Base-by-base conservation (phyloP, 2,797 vertebrate species). In the Babyrousa celebensis region DNA sequence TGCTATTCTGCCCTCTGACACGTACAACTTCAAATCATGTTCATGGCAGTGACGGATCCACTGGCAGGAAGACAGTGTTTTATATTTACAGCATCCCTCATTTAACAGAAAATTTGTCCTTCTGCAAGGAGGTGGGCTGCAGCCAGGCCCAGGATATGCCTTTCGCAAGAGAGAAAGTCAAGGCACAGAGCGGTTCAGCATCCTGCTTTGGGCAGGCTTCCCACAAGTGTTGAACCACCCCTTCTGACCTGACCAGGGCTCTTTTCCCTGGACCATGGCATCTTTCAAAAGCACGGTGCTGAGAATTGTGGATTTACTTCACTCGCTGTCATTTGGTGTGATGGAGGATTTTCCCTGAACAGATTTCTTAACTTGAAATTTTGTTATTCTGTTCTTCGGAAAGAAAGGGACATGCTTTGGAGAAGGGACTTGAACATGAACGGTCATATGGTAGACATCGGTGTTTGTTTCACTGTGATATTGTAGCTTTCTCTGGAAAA, bases 401-500 rank as follows among this genome's bases (percentile, higher is more conserved):
- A 94, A 92, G 6, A 86, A 74, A 36, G 63, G 43, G 82, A 43
- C 91, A 52, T 1, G 27, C 84, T 96, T 85, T 93, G 90, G 96
- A 95, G 91, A 94, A 83, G 85, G 71, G 92, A 83, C 71, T 88
- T 40, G 75, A 93, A 95, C 84, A 62, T 0, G 36, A 95, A 96
- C 63, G 54, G 87, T 95, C 68, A 20, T 85, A 84, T 94, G 94
- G 48, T 93, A 92, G 87, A 88, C 88, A n/a, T 89, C 60, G 12
- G 25, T 95, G 92, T 96, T 97, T 96, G 94, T 97, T 97, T 96
- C 95, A 86, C 95, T 58, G 80, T 72, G 92, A 93, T 82, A 96
- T 5, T 65, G n/a, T 67, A 67, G 85, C 94, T 96, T 97, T 96
- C 96, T 96, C 93, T 97, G 97, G 96, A 98, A 96, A 97, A 96